Evolutionary conservation across 2,113 vertebrate genomes (phyloP).

Genomic region (Suricata suricatta): DNA sequence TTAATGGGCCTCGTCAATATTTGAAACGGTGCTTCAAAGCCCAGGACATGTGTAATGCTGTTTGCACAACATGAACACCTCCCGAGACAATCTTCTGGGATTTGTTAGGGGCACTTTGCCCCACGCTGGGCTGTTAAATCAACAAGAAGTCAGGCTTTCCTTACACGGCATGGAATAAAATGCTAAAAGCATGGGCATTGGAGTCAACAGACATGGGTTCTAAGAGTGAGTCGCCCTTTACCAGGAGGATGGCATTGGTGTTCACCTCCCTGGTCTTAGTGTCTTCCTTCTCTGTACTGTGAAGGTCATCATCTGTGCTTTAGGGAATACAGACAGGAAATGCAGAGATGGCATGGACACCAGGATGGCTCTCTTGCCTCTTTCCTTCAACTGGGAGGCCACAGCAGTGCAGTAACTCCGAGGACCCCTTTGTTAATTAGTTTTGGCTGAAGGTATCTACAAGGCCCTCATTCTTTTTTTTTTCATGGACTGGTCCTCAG

Average conservation of each 20-base stretch:
- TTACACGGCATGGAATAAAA: background rate
- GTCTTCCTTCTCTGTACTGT: background rate
- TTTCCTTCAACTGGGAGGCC: background rate
- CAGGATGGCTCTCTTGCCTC: background rate
- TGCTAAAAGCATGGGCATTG: accelerated
- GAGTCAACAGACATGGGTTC: background rate
- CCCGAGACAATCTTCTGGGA: constrained; percentile 34
- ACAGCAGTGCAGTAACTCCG: background rate
- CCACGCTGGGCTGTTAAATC: constrained; percentile 21
- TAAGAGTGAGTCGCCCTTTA: accelerated
- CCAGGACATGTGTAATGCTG: constrained; percentile 26
- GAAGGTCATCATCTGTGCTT: background rate
- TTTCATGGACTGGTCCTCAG: background rate
- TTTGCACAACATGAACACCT: background rate
- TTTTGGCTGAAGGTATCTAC: background rate
- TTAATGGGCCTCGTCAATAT: background rate
- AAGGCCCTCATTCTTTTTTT: background rate
- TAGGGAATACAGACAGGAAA: accelerated
- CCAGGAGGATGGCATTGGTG: background rate
- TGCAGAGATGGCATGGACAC: accelerated
- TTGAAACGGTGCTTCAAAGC: background rate
- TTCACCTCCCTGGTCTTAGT: background rate
- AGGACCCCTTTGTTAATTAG: background rate
- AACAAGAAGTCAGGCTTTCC: background rate
- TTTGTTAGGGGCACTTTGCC: constrained; percentile 40